Evolutionary conservation across 53 echinoderm and acorn worm genomes (phyloP), one percentile per base, ranked within the genome.

Genomic region (Arbacia lixula): DNA sequence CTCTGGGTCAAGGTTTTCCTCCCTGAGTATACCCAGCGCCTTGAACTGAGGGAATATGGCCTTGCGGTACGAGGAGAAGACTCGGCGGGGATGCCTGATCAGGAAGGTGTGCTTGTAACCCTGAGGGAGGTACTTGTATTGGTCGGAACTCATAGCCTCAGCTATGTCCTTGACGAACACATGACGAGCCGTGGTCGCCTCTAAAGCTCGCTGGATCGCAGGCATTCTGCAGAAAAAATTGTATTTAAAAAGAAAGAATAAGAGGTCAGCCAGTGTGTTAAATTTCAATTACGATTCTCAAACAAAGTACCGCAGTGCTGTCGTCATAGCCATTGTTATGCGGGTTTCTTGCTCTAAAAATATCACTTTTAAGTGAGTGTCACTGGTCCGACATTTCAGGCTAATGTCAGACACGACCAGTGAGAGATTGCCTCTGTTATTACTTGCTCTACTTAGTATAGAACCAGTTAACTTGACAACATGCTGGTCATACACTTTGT

Each of bases 91-190:
- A 25, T 87, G 87, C 12, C 87, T 79, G 21, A 87, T 79, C 5
- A 87, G 53, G 60, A 87, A 87, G n/a, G 79, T 78, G 26, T 87
- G 57, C n/a, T 68, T 52, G 75, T 75, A 75, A 8, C 75, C 75
- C 53, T 36, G 34, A 3, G 75, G 75, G 24, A 75, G 34, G 35
- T 33, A 54, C 14, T 54, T 29, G 20, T 34, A 32, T 6, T 26
- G 31, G n/a, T 53, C 75, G 14, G 5, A 30, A 10, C 31, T 53
- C 75, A 75, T 75, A 6, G 66, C 67, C 25, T 31, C 25, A 12
- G 83, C 66, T 16, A 83, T 50, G 28, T 83, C 83, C 54, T 83
- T 83, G 53, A 83, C 64, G 40, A 83, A 83, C 6, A 83, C 37
- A 17, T 51, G 53, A 32, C 26, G 66, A 21, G 36, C 66, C 0